Conservation (phyloP, 2,113 vertebrate species). For the Mystacornis crossleyi region DNA sequence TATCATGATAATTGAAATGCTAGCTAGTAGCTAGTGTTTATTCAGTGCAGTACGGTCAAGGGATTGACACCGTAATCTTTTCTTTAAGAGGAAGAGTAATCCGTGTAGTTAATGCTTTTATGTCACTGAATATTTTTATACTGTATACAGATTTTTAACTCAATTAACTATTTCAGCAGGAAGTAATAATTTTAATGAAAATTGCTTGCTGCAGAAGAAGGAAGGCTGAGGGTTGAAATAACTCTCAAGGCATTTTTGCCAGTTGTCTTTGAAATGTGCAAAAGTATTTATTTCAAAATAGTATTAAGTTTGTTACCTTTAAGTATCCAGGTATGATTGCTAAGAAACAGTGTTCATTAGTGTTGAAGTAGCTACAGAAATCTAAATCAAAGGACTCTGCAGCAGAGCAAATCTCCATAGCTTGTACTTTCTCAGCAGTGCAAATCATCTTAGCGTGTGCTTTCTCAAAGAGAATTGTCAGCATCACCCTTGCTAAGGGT, state of each 20-base stretch:
- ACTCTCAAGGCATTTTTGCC: neutral
- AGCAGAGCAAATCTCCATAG: neutral
- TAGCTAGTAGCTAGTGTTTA: neutral
- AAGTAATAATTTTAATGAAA: neutral
- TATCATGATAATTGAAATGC: neutral
- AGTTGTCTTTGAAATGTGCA: neutral
- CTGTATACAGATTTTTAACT: neutral
- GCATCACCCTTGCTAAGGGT: neutral
- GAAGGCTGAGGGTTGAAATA: neutral
- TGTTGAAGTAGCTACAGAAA: neutral
- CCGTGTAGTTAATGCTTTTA: neutral
- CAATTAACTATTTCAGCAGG: neutral
- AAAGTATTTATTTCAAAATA: neutral
- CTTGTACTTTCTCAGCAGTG: neutral
- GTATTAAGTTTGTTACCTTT: neutral
- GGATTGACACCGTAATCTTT: neutral
- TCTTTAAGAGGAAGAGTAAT: neutral
- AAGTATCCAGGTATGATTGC: neutral
- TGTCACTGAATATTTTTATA: neutral
- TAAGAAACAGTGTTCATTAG: neutral
- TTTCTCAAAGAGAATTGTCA: neutral
- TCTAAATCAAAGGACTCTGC: neutral
- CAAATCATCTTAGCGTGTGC: neutral
- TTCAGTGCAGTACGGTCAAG: neutral
- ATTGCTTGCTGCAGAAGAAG: neutral